phyloP scores from a whole-genome alignment of 2,797 vertebrate genomes.

The Masticophis lateralis region DNA sequence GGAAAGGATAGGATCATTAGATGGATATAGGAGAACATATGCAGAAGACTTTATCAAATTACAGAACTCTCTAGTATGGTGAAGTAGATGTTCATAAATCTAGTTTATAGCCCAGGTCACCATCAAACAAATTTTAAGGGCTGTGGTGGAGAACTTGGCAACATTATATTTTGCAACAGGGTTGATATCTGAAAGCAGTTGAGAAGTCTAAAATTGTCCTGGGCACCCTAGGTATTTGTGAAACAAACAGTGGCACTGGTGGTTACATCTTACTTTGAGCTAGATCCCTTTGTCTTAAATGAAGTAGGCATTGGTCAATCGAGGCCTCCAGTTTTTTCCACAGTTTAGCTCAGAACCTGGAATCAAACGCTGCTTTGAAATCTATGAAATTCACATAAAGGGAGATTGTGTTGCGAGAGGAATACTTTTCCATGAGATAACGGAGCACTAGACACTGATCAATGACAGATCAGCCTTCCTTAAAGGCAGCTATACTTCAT shows the following conservation, averaged over 20 bases:
- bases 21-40: not conserved
- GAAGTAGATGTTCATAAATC: not conserved
- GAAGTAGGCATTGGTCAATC: not conserved
- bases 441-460: not conserved
- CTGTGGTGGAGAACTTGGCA: not conserved
- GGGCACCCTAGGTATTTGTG: not conserved
- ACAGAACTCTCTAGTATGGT: not conserved
- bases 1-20: not conserved
- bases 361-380: not conserved
- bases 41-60: not conserved
- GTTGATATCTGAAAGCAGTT: too few species aligned
- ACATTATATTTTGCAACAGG: not conserved
- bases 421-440: not conserved
- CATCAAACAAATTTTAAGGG: not conserved
- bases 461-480: not conserved
- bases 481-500: not conserved
- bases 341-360: not conserved
- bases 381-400: not conserved
- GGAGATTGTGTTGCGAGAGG: not conserved
- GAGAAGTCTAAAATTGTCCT: not conserved
- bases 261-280: not conserved
- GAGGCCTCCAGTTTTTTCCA: not conserved
- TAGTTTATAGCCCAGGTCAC: not conserved
- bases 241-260: not conserved
- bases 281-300: not conserved